Evolutionary conservation across 2,113 vertebrate genomes (phyloP), one percentile per base, ranked within the genome.

Genomic region (Burhinus bistriatus): DNA sequence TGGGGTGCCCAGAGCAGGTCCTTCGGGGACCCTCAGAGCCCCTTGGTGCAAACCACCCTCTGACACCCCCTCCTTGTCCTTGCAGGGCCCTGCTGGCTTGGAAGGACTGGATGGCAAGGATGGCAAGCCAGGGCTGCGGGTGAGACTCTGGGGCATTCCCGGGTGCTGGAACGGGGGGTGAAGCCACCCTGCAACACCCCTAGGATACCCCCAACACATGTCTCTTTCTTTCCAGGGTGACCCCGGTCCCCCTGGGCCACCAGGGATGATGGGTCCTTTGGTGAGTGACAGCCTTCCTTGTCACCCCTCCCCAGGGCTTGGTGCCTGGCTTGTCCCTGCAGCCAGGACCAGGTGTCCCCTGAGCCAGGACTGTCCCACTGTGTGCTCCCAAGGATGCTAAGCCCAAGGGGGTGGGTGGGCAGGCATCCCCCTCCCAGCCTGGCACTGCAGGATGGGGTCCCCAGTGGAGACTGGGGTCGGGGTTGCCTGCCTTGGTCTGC

Each of bases 101-200:
- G 99, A 99, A 20, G 99, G 99, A 55, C 93, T 99, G 57, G 99
- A 99, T 1, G 99, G 99, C 72, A 99, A 99, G 97, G 99, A 99
- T 0, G 99, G 99, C 42, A 99, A 99, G 80, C 98, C 99, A 6
- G 99, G 99, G 12, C 40, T 98, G 62, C 96, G 99, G 98, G 99
- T 99, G 97, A 98, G 98, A 70, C 5, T 16, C 18, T 0, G 5
- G 54, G 51, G 7, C 38, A 15, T 1, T 32, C 32, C 15, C 0
- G 1, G 59, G 12, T 20, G 20, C 27, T 5, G 15, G 2, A 0
- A 44, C 15, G 15, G 4, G 29, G 57, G 23, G 11, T 5, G 4
- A 45, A 42, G 4, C 12, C 49, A 26, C 69, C 14, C 75, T 20
- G 4, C 5, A 9, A 1, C 1, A 26, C 32, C 65, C 49, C 52